Evolutionary conservation across 2,797 vertebrate genomes (phyloP).

Genomic region (Characodon lateralis): DNA sequence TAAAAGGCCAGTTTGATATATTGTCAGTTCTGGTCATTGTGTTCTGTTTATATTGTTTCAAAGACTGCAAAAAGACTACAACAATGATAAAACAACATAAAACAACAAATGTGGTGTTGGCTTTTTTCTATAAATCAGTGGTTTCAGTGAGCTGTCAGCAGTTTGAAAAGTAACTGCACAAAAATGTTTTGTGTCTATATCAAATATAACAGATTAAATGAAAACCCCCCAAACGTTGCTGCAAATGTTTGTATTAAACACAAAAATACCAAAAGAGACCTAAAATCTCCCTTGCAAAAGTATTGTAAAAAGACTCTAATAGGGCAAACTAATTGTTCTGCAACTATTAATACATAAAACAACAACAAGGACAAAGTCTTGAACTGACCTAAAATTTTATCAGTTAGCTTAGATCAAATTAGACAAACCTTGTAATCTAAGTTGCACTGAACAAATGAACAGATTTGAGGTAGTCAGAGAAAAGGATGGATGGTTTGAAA

Average conservation of each 20-base stretch:
- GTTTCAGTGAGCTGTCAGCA: not conserved
- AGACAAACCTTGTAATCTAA: not conserved
- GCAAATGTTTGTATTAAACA: not conserved
- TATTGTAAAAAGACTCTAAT: not conserved
- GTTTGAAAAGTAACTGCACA: not conserved
- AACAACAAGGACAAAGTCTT: not conserved
- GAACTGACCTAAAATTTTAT: not conserved
- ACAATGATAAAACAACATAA: not conserved
- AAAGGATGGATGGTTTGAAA: too few species aligned
- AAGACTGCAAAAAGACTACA: not conserved
- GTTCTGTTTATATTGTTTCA: not conserved
- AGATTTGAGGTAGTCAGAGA: not conserved
- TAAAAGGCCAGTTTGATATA: not conserved
- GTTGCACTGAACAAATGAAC: not conserved
- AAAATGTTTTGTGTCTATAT: not conserved
- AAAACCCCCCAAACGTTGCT: not conserved
- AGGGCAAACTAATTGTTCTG: not conserved
- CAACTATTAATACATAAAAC: not conserved
- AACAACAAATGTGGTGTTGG: not conserved
- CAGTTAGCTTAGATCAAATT: not conserved
- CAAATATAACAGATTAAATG: not conserved
- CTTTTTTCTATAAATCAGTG: not conserved
- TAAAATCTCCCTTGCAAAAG: not conserved
- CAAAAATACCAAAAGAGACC: not conserved
- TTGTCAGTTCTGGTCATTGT: not conserved